phyloP scores from a whole-genome alignment of 2,888 invertebrate species.

The Hipparchia semele region DNA sequence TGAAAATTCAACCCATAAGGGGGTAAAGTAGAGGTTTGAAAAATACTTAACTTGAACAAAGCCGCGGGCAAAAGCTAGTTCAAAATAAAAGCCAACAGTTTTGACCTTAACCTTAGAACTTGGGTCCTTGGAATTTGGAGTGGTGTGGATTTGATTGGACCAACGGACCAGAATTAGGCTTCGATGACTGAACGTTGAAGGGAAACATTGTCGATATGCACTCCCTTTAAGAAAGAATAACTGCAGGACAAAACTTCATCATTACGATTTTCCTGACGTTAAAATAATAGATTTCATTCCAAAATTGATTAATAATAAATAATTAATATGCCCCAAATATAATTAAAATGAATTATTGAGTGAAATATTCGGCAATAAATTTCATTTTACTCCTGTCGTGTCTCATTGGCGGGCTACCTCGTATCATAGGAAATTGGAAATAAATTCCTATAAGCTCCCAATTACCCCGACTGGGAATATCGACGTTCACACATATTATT shows the following conservation, averaged over 20 bases:
- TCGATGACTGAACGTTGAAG: too few relatives aligned
- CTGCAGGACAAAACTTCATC: not conserved
- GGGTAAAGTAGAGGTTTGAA: too few relatives aligned
- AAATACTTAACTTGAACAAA: too few relatives aligned
- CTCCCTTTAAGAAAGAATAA: not conserved
- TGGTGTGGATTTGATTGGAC: too few relatives aligned
- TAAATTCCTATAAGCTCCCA: conserved; percentile 81
- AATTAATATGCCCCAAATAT: conserved; percentile 13
- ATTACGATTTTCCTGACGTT: too few relatives aligned
- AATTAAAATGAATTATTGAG: conserved; percentile 20
- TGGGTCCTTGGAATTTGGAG: too few relatives aligned
- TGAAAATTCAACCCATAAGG: too few relatives aligned
- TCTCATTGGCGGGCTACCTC: conserved; percentile 67
- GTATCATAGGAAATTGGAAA: conserved; percentile 79
- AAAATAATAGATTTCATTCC: not conserved
- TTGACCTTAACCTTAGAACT: too few relatives aligned
- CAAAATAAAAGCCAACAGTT: too few relatives aligned
- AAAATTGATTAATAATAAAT: conserved; percentile 1
- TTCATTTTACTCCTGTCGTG: conserved; percentile 50
- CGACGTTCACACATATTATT: conserved; percentile 62
- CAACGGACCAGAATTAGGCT: too few relatives aligned
- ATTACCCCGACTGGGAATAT: conserved; percentile 77
- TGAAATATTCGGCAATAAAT: conserved; percentile 50
- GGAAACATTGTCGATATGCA: too few relatives aligned
- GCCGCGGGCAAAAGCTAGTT: too few relatives aligned